Evolutionary conservation across 2,797 vertebrate species (phyloP), one percentile per base, ranked within the genome.

Genomic region (Enteromius fasciolatus): DNA sequence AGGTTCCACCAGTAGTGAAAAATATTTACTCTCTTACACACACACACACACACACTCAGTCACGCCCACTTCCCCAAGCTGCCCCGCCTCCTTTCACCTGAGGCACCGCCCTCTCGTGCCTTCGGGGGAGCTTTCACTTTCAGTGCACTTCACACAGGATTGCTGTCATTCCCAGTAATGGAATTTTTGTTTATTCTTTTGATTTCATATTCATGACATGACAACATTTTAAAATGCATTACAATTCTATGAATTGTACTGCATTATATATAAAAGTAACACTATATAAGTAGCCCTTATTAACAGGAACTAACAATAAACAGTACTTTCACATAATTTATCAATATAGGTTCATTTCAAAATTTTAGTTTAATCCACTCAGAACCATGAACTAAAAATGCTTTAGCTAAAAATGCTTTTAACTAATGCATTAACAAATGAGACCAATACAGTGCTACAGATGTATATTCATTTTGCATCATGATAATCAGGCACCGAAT

Each of bases 1-100:
- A 87, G 87, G 87, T 89, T 89, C 78, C 83, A 85, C 87, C 82
- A 85, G 85, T 59, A 78, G 41, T n/a, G 52, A 84, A 86, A 88
- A 87, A 85, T 88, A 87, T 88, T 88, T 81, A 76, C 86, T 86
- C 83, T 85, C 74, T 76, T 83, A 39, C 8, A 44, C 41, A 44
- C 39, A 88, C 86, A 79, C 18, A 77, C 69, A 50, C 41, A 15
- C 63, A 59, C 61, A n/a, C n/a, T n/a, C n/a, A 72, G 44, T 25
- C 59, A 50, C 70, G 46, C 69, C 80, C 50, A 36, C 69, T 23
- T 33, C 25, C 20, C 3, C 64, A 48, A 52, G 76, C 66, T 77
- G 54, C 54, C 69, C 76, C 50, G 46, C 78, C 78, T 54, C 28
- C 64, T 52, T 36, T 68, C 33, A 77, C 63, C 23, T 39, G 17